These are phyloP conservation scores for Gobionotothen gibberifrons DNA, from an alignment of 2,797 vertebrate genomes.

Conservation along the genomic window DNA sequence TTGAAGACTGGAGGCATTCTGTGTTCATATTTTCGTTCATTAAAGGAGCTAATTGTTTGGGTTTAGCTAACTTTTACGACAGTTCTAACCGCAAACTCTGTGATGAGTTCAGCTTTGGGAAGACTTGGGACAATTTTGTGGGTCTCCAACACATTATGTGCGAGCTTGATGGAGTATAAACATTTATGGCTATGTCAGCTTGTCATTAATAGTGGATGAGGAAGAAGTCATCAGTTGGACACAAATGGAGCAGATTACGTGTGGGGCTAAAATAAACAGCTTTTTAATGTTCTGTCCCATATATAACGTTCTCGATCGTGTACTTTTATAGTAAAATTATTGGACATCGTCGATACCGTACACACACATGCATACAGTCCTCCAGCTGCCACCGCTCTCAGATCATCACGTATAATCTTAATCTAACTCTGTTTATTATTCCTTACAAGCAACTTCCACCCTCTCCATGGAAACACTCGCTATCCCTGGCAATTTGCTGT, in stretches of 20 bases:
- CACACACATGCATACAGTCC: constrained; percentile 32
- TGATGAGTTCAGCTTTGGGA: constrained; percentile 54
- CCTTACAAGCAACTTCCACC: constrained; percentile 76
- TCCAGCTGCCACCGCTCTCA: constrained; percentile 53
- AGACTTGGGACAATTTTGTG: constrained; percentile 48
- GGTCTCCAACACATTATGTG: constrained; percentile 54
- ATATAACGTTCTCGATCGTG: constrained; percentile 18
- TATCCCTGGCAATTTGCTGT: constrained; percentile 74
- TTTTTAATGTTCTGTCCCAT: constrained; percentile 8
- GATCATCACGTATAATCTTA: constrained; percentile 61
- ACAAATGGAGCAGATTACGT: constrained; percentile 58
- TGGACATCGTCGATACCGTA: not conserved
- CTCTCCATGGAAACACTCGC: constrained; percentile 82
- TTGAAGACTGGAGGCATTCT: constrained; percentile 28
- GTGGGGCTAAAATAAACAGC: constrained; percentile 9
- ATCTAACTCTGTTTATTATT: constrained; percentile 85
- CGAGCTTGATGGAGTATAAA: constrained; percentile 55
- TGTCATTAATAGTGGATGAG: constrained; percentile 63
- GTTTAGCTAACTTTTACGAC: constrained; percentile 58
- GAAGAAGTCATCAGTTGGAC: constrained; percentile 52
- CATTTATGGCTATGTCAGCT: constrained; percentile 61
- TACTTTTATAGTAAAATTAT: constrained; percentile 16
- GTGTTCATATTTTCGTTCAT: constrained; percentile 55
- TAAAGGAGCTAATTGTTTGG: constrained; percentile 59
- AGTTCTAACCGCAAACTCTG: constrained; percentile 53